Evolutionary conservation across 1,140 invertebrate species (phyloP), one percentile per base, ranked within the genome.

Genomic region (Ceratosolen solmsi): DNA sequence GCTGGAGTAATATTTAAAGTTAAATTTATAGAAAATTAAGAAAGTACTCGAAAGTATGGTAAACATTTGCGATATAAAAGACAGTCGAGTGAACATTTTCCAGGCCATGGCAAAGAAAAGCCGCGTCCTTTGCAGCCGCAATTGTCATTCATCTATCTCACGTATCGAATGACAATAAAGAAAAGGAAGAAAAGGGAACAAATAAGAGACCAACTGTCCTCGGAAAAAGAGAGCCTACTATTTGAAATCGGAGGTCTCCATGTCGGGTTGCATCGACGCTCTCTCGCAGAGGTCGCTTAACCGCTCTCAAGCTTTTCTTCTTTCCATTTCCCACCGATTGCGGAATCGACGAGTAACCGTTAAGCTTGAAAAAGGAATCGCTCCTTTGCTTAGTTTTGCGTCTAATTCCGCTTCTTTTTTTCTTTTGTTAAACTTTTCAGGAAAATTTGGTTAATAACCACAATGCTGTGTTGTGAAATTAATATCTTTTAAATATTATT

Each of bases 271-370:
- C 20, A 22, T 54, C 51, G 51, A 15, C 9, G 51, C 9, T 54
- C 51, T 54, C 51, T 22, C 2, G 72, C 11, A 25, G 68, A 71
- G 38, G 68, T 71, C 38, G 36, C 36, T 41, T 36, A 46, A 71
- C 68, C 33, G 63, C 33, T 68, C 33, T 15, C 63, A 8, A 68
- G 33, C 30, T 9, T 38, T 30, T 25, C 46, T 49, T 41, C 70
- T 54, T 22, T 25, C n/a, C 7, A 7, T 72, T 30, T 72, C 70
- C 25, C 79, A 86, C 86, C 85, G 86, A 86, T 88, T 87, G 86
- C 86, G 85, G 83, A 88, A 86, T 86, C 83, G 85, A 82, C 85
- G 82, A 84, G 74, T n/a, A 86, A 88, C 87, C 87, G 88, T 88
- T 88, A 87, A 83, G 82, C 79, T 83, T 85, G 84, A 87, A 88